Percentiles rank a stretch among this genome's conserved stretches.
Evolutionary conservation across 2,113 vertebrate species (phyloP).

Genomic region (Galeopterus variegatus): DNA sequence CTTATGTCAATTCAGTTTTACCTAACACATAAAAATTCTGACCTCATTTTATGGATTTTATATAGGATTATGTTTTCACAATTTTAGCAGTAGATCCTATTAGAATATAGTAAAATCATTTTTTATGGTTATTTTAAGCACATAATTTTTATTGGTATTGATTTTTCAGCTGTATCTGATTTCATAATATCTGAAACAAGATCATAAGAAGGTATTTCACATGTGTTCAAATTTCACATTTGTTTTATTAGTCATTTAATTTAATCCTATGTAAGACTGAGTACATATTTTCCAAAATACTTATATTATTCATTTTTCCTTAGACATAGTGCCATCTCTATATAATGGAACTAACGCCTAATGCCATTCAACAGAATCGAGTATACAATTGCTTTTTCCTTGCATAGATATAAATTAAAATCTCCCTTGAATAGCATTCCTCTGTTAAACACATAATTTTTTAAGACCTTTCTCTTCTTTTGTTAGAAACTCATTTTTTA

Average conservation of each 20-base stretch:
- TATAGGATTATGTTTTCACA: not conserved
- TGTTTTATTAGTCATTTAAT: not conserved
- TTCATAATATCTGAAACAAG: not conserved
- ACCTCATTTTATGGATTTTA: not conserved
- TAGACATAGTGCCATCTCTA: not conserved
- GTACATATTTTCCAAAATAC: not conserved
- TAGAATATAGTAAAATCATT: not conserved
- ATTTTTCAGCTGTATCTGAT: not conserved
- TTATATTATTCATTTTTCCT: not conserved
- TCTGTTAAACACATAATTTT: not conserved
- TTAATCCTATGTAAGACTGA: not conserved
- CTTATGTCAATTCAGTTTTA: not conserved
- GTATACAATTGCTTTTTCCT: not conserved
- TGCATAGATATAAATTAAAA: not conserved
- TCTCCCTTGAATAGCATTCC: not conserved
- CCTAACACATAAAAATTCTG: not conserved
- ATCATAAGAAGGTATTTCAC: not conserved
- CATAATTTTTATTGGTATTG: not conserved
- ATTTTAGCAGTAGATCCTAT: not conserved
- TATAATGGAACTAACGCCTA: not conserved
- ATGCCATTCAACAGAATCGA: not conserved
- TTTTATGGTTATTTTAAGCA: not conserved
- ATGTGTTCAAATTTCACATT: not conserved
- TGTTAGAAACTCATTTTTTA: not conserved
- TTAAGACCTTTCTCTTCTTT: not conserved